Conservation (phyloP, 2,113 vertebrate genomes). For the Tupaia tana region DNA sequence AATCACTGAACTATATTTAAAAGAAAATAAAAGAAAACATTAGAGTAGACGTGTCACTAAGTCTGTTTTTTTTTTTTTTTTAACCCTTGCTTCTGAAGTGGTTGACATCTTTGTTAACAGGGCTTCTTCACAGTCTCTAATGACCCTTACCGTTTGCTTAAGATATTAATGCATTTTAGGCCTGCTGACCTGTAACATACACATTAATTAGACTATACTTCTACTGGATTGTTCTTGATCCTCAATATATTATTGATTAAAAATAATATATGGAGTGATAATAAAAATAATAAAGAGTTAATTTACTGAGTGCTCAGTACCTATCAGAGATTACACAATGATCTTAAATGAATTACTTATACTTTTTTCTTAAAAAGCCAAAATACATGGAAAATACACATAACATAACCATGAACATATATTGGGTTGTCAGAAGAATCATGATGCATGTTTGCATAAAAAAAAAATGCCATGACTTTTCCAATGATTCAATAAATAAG, state of each 20-base stretch:
- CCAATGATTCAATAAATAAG: neutral
- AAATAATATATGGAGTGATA: neutral
- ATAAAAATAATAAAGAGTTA: constrained; percentile 12
- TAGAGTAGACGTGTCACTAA: constrained; percentile 62
- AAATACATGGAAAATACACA: neutral
- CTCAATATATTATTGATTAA: neutral
- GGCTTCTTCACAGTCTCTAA: neutral
- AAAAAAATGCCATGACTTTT: too few relatives aligned
- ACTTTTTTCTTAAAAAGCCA: neutral
- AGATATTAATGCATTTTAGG: neutral
- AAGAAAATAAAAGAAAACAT: constrained; percentile 79
- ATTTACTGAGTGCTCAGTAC: neutral
- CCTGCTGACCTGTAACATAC: neutral
- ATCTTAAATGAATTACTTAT: neutral
- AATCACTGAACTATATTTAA: constrained; percentile 72
- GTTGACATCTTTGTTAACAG: constrained; percentile 52
- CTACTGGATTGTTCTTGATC: neutral
- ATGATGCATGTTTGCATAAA: too few relatives aligned
- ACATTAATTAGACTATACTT: constrained; percentile 13
- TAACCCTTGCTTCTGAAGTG: constrained; percentile 16
- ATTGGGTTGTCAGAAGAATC: neutral
- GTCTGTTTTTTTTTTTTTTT: constrained; percentile 38
- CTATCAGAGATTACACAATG: neutral
- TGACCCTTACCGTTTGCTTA: neutral
- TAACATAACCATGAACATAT: neutral